Evolutionary conservation across 2,888 invertebrate genomes (phyloP), one percentile per base, ranked within the genome.

Genomic region (Notocelia uddmanniana): DNA sequence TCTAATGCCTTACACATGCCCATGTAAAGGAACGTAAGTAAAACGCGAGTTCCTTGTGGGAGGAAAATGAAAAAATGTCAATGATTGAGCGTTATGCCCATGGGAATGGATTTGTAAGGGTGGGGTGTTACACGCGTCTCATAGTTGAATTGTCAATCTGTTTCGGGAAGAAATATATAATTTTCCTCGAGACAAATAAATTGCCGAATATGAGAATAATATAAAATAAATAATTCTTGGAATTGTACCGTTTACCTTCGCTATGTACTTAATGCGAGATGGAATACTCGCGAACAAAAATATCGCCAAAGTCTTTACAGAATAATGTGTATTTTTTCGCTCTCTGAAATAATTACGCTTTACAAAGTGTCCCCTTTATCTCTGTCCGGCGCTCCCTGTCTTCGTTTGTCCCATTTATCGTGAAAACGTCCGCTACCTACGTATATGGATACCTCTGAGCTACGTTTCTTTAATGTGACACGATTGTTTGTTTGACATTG

Each of bases 71-170:
- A 80, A 81, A 86, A 85, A 87, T 89, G 85, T 89, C 91, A 89
- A 91, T 92, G 93, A 94, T 92, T 91, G 91, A 91, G 88, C 86
- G 88, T 85, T 89, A 88, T 91, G 89, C 93, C 91, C 89, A 81
- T 84, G 92, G 92, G 93, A 94, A 93, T 93, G 92, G 86, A 90
- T 91, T 91, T 89, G 59, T 45, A 52, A 78, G 81, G 78, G 77
- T 81, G 81, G 81, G 80, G 80, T 79, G 80, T 78, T 84, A 85
- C 86, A 85, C 89, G 88, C 88, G 88, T 87, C 86, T 86, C 81
- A 81, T 83, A 82, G 81, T 83, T 82, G 84, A 88, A 90, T 89
- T 87, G 88, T 83, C 88, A 87, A 89, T 88, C 87, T 86, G 81
- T 83, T 85, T 84, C 80, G 77, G 80, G 79, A 79, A 70, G 79